A percentile compares a stretch with the other conserved stretches of the same genome.
These are phyloP conservation scores for Lasaia peninsularis DNA, from an alignment of 1,140 invertebrate genomes.

Conservation along the genomic window DNA sequence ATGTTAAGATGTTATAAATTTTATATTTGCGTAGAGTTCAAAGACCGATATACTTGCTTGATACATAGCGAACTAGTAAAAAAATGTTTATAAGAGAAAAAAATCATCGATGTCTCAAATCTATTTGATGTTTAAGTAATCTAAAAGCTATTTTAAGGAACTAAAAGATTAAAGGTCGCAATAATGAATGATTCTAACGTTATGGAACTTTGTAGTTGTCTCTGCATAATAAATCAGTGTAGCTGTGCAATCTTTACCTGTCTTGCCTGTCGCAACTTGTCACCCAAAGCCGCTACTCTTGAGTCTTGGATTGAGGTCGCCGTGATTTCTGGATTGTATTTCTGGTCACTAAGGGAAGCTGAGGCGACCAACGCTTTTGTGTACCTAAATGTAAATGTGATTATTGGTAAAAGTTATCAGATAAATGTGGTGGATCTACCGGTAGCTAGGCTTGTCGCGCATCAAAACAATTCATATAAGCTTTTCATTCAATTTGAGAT, in stretches of 20 bases:
- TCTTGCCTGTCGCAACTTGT: conserved; percentile 65
- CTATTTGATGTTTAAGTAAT: background rate
- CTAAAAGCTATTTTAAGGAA: background rate
- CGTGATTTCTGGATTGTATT: conserved; percentile 67
- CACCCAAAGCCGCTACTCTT: conserved; percentile 54
- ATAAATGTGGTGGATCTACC: too few species aligned
- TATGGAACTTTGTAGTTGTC: background rate
- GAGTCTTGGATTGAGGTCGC: conserved; percentile 38
- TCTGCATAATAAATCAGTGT: conserved; percentile 13
- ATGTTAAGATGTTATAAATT: too few species aligned
- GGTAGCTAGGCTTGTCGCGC: too few species aligned
- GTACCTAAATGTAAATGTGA: conserved; percentile 43
- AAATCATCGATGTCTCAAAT: background rate
- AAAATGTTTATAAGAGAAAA: too few species aligned
- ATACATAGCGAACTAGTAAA: too few species aligned
- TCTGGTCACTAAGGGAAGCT: conserved; percentile 59
- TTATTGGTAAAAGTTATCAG: conserved; percentile 6
- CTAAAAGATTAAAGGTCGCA: background rate
- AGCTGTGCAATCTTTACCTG: conserved; percentile 40
- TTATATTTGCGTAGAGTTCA: too few species aligned
- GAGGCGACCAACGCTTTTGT: conserved; percentile 66
- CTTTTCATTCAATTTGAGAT: too few species aligned
- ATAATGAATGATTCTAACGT: background rate
- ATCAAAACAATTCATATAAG: too few species aligned
- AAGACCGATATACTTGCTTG: too few species aligned